Evolutionary conservation across 2,888 invertebrate genomes (phyloP), one percentile per base, ranked within the genome.

Genomic region (Atrina japonica): DNA sequence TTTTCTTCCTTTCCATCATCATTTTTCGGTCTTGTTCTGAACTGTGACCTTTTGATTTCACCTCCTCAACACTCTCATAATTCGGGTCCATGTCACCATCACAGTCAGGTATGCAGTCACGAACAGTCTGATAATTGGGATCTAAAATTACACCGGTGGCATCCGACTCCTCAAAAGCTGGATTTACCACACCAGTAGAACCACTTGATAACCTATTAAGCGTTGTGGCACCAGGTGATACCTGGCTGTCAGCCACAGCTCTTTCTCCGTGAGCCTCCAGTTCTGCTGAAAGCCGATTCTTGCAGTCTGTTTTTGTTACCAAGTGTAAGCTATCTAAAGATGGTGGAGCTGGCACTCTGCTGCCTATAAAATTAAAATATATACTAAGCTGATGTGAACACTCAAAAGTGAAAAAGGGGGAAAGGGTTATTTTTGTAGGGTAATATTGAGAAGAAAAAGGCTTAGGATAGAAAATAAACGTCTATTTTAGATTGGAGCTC

Each of bases 31-130:
- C 60, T 21, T 67, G 41, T 41, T 59, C 63, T 11, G 68, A 35
- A n/a, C 69, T 68, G 3, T 70, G 55, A 59, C 74, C 71, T 70
- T 81, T 82, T n/a, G 83, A 76, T 67, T 80, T 77, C 0, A 82
- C 82, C 65, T 87, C 87, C 52, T 87, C 86, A 6, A 87, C 87
- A 53, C 84, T 86, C 71, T 87, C 87, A 64, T 87, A 87, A 70
- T 87, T 85, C 5, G 87, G 86, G 71, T 86, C 86, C 55, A 83
- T 78, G 40, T 83, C 83, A 2, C 56, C 41, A 52, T 70, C 30
- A 53, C 66, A 27, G 40, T 76, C 73, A 5, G 75, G 59, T 30
- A 80, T 76, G 30, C 74, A 74, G 60, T 82, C 83, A 29, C 74
- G 69, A n/a, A 84, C 82, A 5, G 75, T 77, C 56, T 81, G 81